Evolutionary conservation across 23 tunicate species (phyloP), one percentile per base, ranked within the genome.

Genomic region (Oikopleura dioica): DNA sequence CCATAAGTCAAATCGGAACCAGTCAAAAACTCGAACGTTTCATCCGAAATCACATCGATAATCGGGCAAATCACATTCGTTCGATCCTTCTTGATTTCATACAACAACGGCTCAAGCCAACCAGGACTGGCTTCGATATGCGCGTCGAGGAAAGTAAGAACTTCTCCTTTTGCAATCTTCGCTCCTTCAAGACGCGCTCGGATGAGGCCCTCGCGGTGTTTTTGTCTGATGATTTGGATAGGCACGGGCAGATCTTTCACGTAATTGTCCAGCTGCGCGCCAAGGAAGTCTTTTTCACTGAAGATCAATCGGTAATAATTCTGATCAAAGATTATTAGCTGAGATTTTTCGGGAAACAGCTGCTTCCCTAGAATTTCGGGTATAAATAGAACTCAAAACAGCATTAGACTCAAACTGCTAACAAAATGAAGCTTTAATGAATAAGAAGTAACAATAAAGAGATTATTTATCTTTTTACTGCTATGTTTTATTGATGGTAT

Each of bases 1-100:
- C 97, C 97, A 76, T 92, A 92, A 37, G 97, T 92, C 97, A 92
- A 82, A 75, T 92, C 97, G 0, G 94, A 85, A 67, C 97, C 97
- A 30, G 82, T 84, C 77, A 85, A 36, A 78, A 85, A 92, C 55
- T 86, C 95, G 75, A 91, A 91, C 2, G 84, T 85, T 12, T 91
- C 97, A 23, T 91, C 78, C 35, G 87, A 84, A 9, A 91, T 91
- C 0, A 82, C 87, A 80, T 91, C 97, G 35, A 91, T 91, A 32
- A 91, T 91, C 0, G 97, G 97, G 75, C 92, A 82, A 38, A 91
- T 81, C 1, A 91, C 97, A 33, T 85, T 80, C 1, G 87, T 91
- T 24, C 83, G 89, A 58, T 91, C 97, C 59, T 85, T 84, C 1
- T 83, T 86, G 1, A 91, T 91, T 63, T 91, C 79, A 50, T 91